Evolutionary conservation across 2,797 vertebrate genomes (phyloP), one percentile per base, ranked within the genome.

Genomic region (Eleutherodactylus coqui): DNA sequence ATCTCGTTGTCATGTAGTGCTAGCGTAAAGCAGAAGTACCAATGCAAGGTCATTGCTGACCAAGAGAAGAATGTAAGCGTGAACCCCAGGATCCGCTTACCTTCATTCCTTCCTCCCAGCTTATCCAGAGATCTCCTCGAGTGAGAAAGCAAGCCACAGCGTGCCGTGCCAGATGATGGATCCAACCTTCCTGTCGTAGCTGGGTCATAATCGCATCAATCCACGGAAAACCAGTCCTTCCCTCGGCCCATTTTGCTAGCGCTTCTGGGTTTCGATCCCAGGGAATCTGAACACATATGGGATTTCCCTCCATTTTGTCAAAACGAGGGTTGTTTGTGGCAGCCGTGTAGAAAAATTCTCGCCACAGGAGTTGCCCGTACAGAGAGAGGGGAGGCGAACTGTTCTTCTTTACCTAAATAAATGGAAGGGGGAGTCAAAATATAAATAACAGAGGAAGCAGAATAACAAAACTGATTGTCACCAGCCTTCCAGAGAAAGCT

Each of bases 51-150:
- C 49, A 16, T 17, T 17, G 5, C 49, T 5, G 14, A 45, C 5
- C 53, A 14, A 55, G n/a, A n/a, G n/a, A n/a, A n/a, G n/a, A n/a
- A n/a, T n/a, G n/a, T n/a, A n/a, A 0, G 1, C 10, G 9, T 36
- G 27, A 32, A 16, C 51, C 49, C 24, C 13, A 7, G 16, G 5
- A 36, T 55, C 14, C 17, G 13, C 38, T 29, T 90, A 98, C 97
- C 95, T 97, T 98, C 96, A 99, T 96, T 89, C 97, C 98, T 94
- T 99, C 97, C 89, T 99, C 98, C 97, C 97, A 99, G 91, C 96
- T 97, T 93, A 98, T 96, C 98, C 98, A 99, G 58, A 99, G 95
- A 93, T 98, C 97, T 80, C 97, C 98, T 84, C 98, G 94, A 34
- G 97, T 98, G 91, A 99, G 94, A 88, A 98, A 99, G 90, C 98